Conservation (phyloP, 2,113 vertebrate genomes). For the Psilopogon haemacephalus region DNA sequence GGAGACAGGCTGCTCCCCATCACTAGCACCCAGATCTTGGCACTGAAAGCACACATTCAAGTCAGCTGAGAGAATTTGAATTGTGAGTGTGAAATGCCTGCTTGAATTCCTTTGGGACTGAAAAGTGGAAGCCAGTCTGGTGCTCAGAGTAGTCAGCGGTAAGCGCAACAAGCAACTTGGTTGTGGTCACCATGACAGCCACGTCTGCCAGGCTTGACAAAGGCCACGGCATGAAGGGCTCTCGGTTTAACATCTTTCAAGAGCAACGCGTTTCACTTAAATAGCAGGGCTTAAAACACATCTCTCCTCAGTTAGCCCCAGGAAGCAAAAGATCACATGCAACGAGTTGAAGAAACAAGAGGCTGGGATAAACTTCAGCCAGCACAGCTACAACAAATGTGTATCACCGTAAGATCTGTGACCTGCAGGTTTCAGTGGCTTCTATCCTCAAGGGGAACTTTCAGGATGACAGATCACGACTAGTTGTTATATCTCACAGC, state of each 20-base stretch:
- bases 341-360: not conserved
- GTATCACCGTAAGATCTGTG: not conserved
- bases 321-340: not conserved
- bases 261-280: not conserved
- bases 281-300: accelerated
- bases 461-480: not conserved
- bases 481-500: not conserved
- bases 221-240: not conserved
- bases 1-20: accelerated
- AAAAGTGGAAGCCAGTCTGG: not conserved
- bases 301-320: not conserved
- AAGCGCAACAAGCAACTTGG: not conserved
- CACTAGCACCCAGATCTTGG: not conserved
- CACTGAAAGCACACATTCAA: not conserved
- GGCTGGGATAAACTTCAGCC: not conserved
- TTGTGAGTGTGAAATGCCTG: accelerated
- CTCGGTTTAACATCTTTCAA: not conserved
- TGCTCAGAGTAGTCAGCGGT: not conserved
- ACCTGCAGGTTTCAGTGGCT: not conserved
- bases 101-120: not conserved
- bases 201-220: accelerated
- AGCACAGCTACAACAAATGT: not conserved
- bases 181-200: not conserved
- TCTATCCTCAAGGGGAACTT: not conserved
- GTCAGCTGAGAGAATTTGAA: not conserved